phyloP scores from a whole-genome alignment of 2,113 vertebrate genomes.

The Coregonus clupeaformis region DNA sequence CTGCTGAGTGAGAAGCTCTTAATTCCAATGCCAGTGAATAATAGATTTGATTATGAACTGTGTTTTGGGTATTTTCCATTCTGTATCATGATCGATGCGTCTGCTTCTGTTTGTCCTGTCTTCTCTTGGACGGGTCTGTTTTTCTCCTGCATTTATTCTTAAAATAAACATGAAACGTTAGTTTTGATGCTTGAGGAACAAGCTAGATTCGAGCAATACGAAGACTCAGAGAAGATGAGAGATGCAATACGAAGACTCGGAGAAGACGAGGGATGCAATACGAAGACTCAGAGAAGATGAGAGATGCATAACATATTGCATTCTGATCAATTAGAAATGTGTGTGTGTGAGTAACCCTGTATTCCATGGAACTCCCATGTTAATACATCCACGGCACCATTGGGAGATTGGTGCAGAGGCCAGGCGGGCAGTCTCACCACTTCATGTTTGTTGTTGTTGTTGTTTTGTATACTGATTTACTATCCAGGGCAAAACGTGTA shows the following conservation, averaged over 20 bases:
- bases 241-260: too few relatives aligned
- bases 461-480: constrained; percentile 38
- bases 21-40: too few relatives aligned
- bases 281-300: too few relatives aligned
- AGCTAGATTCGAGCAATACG: constrained; percentile 47
- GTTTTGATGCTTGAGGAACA: constrained; percentile 67
- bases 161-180: constrained; percentile 73
- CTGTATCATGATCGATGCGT: background rate
- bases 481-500: constrained; percentile 33
- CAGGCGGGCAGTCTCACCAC: constrained; percentile 18
- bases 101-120: constrained; percentile 20
- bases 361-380: too few relatives aligned
- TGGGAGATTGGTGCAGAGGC: constrained; percentile 38
- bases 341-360: constrained; percentile 53
- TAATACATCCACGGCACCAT: too few relatives aligned
- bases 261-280: too few relatives aligned
- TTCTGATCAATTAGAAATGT: constrained; percentile 67
- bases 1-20: background rate
- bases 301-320: background rate
- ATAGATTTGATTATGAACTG: constrained; percentile 43
- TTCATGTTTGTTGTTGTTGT: constrained; percentile 33
- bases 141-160: constrained; percentile 58
- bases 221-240: constrained; percentile 21
- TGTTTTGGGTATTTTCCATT: constrained; percentile 38
- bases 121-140: constrained; percentile 51